Evolutionary conservation across 2,888 invertebrate species (phyloP).

Genomic region (Machimus rusticus): DNA sequence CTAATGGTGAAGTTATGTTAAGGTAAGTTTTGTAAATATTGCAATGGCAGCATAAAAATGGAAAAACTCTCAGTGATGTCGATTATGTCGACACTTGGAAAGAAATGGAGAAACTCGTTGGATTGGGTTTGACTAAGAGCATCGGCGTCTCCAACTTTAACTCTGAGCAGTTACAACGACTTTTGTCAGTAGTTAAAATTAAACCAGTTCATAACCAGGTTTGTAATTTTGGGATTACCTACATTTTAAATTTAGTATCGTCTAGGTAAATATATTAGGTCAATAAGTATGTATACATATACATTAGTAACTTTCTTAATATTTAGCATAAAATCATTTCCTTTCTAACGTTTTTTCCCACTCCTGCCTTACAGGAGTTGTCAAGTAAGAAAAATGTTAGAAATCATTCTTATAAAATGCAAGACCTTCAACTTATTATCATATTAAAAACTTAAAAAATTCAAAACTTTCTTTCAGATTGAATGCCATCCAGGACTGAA

Average conservation of each 20-base stretch:
- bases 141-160: conserved; percentile 83
- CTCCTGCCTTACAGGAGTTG: no score
- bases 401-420: no score
- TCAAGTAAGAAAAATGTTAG: no score
- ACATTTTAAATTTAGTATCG: background rate
- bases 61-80: conserved; percentile 61
- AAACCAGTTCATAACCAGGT: conserved; percentile 64
- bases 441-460: background rate
- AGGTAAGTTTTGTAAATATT: conserved; percentile 37
- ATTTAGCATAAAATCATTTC: no score
- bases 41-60: background rate
- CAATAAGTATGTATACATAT: no score
- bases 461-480: conserved; percentile 50
- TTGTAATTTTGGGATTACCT: background rate
- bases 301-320: no score
- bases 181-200: conserved; percentile 67
- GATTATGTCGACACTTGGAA: conserved; percentile 75
- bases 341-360: no score
- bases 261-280: no score
- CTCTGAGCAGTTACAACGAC: conserved; percentile 70
- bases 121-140: conserved; percentile 69
- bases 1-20: conserved; percentile 65
- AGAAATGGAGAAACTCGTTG: conserved; percentile 72
- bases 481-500: conserved; percentile 72
- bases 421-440: no score